Percentiles rank a stretch among this genome's conserved stretches.
Conservation (phyloP, 2,113 vertebrate genomes). For the Alces alces region DNA sequence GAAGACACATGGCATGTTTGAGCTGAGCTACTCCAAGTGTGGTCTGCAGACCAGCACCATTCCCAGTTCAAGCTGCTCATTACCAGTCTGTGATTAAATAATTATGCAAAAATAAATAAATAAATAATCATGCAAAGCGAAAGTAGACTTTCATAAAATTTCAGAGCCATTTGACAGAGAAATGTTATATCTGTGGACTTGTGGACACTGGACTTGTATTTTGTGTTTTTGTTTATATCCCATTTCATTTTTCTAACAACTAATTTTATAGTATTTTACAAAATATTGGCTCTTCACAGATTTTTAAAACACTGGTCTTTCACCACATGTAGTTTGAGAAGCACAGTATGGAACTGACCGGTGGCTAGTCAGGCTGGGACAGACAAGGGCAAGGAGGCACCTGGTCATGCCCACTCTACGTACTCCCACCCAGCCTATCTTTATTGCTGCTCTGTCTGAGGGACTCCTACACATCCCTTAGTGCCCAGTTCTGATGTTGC, state of each 20-base stretch:
- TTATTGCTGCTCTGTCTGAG: neutral
- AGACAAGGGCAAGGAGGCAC: neutral
- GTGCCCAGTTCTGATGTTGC: neutral
- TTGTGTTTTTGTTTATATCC: neutral
- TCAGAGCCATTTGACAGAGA: neutral
- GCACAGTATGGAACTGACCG: neutral
- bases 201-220: neutral
- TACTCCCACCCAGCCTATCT: neutral
- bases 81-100: neutral
- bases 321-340: neutral
- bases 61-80: neutral
- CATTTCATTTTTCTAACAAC: neutral
- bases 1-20: fast-evolving
- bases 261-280: neutral
- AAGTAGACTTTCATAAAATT: neutral
- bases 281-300: neutral
- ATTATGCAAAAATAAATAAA: neutral
- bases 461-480: neutral
- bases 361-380: neutral
- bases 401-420: neutral
- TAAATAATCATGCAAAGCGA: neutral
- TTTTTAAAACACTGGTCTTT: neutral
- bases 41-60: neutral
- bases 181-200: neutral
- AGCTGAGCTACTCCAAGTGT: neutral